Evolutionary conservation across 2,113 vertebrate genomes (phyloP).

Genomic region (Tragelaphus imberbis): DNA sequence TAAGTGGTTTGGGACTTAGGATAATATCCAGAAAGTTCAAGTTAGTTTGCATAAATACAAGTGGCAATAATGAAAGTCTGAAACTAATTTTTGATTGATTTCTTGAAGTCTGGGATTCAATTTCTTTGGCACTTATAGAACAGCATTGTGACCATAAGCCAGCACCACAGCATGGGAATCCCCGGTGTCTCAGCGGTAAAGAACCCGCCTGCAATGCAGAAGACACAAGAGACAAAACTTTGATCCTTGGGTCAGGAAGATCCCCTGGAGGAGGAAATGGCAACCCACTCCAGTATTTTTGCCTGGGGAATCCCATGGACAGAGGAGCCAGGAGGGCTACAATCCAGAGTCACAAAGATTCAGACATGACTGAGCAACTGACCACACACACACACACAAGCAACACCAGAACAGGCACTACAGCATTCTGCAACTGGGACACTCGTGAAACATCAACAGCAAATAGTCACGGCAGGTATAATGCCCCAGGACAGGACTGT

Average conservation of each 20-base stretch:
- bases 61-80: neutral
- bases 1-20: neutral
- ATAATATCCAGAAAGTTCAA: neutral
- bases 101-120: neutral
- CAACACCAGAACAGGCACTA: neutral
- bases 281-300: neutral
- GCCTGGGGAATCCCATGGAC: neutral
- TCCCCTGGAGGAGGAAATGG: neutral
- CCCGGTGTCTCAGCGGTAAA: neutral
- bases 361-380: neutral
- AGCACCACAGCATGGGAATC: neutral
- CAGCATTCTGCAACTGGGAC: neutral
- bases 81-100: neutral
- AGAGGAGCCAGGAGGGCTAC: neutral
- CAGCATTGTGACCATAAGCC: neutral
- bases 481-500: neutral
- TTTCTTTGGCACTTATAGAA: neutral
- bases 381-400: neutral
- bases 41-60: neutral
- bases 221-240: neutral
- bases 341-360: neutral
- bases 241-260: neutral
- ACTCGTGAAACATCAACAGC: neutral
- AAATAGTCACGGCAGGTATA: neutral
- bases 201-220: neutral